Evolutionary conservation across 2,888 invertebrate species (phyloP).

Genomic region (Liodrosophila aerea): DNA sequence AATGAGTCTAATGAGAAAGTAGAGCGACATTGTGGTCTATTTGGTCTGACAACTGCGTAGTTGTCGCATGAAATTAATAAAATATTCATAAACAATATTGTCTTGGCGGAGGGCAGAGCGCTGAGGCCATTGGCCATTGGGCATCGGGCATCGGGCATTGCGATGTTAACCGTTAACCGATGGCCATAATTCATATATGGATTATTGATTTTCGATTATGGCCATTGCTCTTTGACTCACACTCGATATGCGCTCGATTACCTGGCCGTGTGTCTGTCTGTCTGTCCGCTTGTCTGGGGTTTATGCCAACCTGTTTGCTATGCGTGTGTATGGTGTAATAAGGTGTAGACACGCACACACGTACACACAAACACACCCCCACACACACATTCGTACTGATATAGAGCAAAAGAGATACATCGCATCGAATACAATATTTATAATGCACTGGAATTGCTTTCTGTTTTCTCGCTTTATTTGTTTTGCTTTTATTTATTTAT

Average conservation of each 20-base stretch:
- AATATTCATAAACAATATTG: slow-evolving; percentile 56
- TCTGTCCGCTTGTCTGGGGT: slow-evolving; percentile 2
- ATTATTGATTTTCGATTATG: slow-evolving; percentile 73
- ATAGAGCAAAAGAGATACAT: slow-evolving; percentile 13
- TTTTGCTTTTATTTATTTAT: slow-evolving; percentile 46
- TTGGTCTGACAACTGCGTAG: slow-evolving; percentile 53
- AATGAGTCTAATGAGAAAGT: slow-evolving; percentile 15
- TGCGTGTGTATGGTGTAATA: slow-evolving; percentile 60
- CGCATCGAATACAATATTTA: slow-evolving; percentile 60
- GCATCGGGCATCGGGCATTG: background rate
- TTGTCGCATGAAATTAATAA: slow-evolving; percentile 44
- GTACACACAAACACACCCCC: background rate
- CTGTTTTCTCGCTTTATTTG: slow-evolving; percentile 43
- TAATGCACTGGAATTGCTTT: slow-evolving; percentile 54
- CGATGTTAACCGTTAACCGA: slow-evolving; percentile 18
- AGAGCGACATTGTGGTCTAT: slow-evolving; percentile 11
- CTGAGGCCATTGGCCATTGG: slow-evolving; percentile 47
- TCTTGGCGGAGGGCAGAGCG: too few relatives aligned
- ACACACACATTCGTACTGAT: slow-evolving; percentile 1
- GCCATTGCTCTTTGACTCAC: slow-evolving; percentile 33
- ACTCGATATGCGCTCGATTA: slow-evolving; percentile 10
- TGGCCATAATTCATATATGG: slow-evolving; percentile 54
- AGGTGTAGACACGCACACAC: slow-evolving; percentile 30
- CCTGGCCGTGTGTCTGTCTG: slow-evolving; percentile 8
- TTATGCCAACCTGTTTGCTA: slow-evolving; percentile 66